Evolutionary conservation across 2,113 vertebrate species (phyloP).

Genomic region (Ptilorrhoa leucosticta): DNA sequence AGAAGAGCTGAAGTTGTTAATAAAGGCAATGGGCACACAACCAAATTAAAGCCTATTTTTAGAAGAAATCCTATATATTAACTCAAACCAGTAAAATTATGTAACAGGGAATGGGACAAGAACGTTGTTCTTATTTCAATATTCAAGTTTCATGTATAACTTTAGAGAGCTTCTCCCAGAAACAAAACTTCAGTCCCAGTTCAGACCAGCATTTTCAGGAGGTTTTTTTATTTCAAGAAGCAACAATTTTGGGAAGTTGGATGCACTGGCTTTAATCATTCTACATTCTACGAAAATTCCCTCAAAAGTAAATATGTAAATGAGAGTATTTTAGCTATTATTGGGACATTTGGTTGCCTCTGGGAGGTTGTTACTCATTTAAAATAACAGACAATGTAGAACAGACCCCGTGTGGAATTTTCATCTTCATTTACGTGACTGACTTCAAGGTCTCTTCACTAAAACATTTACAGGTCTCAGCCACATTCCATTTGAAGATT

Average conservation of each 20-base stretch:
- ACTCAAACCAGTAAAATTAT: not conserved
- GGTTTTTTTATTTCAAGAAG: not conserved
- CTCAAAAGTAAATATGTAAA: not conserved
- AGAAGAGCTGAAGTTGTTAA: not conserved
- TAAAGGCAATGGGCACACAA: not conserved
- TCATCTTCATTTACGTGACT: not conserved
- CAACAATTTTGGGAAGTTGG: not conserved
- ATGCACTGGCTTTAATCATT: not conserved
- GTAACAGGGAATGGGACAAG: not conserved
- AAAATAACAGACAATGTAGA: rapidly evolving
- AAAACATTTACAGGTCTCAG: not conserved
- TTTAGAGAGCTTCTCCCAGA: not conserved
- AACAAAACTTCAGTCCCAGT: not conserved
- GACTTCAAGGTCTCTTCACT: not conserved
- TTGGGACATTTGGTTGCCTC: not conserved
- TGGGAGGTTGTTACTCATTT: not conserved
- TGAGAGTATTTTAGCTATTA: not conserved
- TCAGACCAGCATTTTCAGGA: not conserved
- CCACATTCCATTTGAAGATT: not conserved
- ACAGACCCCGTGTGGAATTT: not conserved
- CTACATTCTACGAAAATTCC: not conserved
- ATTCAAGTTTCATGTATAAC: not conserved
- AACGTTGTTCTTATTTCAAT: not conserved
- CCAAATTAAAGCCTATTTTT: not conserved
- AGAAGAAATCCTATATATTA: rapidly evolving